These are phyloP conservation scores for Nansenia antarctica DNA, from an alignment of 2,113 vertebrate genomes.

Conservation along the genomic window DNA sequence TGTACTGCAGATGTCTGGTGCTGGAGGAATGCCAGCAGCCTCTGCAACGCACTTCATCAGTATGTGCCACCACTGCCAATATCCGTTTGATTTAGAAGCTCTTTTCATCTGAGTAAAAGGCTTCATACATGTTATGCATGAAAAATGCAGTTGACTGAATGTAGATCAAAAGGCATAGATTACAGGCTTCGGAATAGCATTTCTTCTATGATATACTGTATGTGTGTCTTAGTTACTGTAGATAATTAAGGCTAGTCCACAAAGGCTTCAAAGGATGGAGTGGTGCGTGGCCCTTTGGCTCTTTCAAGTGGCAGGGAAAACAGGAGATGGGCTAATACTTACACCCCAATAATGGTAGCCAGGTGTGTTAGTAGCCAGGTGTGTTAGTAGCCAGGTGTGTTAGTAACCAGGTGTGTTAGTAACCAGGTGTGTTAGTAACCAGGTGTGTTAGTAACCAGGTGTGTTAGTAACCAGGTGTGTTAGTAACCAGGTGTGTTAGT, in stretches of 20 bases:
- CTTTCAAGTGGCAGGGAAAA: too few relatives aligned
- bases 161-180: constrained; percentile 9
- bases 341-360: too few relatives aligned
- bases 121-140: constrained; percentile 8
- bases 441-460: too few relatives aligned
- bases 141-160: constrained; percentile 9
- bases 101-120: constrained; percentile 43
- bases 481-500: too few relatives aligned
- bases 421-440: too few relatives aligned
- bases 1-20: neutral
- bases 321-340: too few relatives aligned
- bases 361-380: too few relatives aligned
- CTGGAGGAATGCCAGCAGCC: constrained; percentile 22
- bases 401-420: too few relatives aligned
- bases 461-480: too few relatives aligned
- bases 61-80: neutral
- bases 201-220: neutral
- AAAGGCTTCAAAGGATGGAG: neutral
- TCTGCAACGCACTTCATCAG: constrained; percentile 1
- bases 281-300: neutral
- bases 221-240: neutral
- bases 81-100: constrained; percentile 34
- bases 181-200: neutral
- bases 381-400: too few relatives aligned
- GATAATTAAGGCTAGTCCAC: neutral